These are phyloP conservation scores for Calameuta filiformis DNA, from an alignment of 2,888 invertebrate species.

Conservation along the genomic window DNA sequence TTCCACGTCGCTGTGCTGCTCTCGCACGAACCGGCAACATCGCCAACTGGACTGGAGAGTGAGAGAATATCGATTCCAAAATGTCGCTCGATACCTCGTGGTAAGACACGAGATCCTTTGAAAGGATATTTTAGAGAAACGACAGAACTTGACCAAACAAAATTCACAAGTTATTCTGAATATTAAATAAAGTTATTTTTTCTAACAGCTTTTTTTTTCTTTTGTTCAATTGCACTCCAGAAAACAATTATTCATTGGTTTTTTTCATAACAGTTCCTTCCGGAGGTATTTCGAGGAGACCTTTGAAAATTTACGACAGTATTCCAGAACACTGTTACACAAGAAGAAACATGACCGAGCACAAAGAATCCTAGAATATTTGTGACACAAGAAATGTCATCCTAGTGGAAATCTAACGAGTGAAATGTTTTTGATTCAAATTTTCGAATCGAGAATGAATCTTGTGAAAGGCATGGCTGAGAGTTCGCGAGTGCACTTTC, in stretches of 20 bases:
- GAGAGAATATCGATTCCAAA: conserved; percentile 2
- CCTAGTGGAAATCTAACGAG: background rate
- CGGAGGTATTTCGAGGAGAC: background rate
- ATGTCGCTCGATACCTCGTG: conserved; percentile 7
- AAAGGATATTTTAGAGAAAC: background rate
- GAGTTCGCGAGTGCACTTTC: conserved; percentile 43
- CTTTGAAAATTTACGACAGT: background rate
- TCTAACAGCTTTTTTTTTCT: background rate
- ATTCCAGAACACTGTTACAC: background rate
- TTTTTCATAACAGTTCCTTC: background rate
- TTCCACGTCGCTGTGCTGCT: background rate
- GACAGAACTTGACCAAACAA: background rate
- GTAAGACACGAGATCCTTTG: background rate
- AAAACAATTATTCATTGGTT: background rate
- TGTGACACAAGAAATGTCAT: background rate
- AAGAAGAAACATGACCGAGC: background rate
- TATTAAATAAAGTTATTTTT: background rate
- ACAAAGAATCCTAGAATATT: background rate
- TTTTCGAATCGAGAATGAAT: background rate
- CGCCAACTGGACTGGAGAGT: background rate
- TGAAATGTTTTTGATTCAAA: background rate
- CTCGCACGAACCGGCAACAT: background rate
- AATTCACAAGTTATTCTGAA: background rate
- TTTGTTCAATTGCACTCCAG: background rate
- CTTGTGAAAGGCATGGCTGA: background rate